Base-by-base conservation (phyloP, 2,797 vertebrate species). In the Mormyrus hasselquistii region DNA sequence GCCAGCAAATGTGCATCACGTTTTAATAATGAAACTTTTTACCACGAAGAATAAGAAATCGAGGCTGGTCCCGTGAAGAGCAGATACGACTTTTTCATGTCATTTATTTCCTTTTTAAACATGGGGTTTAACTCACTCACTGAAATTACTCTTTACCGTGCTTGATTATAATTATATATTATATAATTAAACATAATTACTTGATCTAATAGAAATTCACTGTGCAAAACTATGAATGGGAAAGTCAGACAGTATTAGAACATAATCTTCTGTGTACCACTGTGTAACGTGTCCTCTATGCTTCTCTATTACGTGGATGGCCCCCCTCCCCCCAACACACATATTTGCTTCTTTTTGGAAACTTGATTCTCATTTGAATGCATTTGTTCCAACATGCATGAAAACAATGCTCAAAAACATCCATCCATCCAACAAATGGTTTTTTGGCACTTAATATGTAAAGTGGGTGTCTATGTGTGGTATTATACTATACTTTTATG, bases 111-210 rank as follows among this genome's bases (percentile, higher is more conserved):
- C 44, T 52, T 85, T 85, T 85, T 85, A 85, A 85, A 49, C 49
- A 85, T 52, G 82, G 82, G 82, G n/a, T 85, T 85, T 52, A 49
- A 29, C n/a, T 85, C 82, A 85, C 82, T 52, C 49, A 50, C 44
- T 29, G 82, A 85, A 85, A 85, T 52, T 49, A 85, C 44, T 85
- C 82, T 85, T 85, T 52, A 85, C 82, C n/a, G 47, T 29, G 82
- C n/a, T 85, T 85, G 82, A 85, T 85, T 85, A 52, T 85, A 85
- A 85, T 85, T 85, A 85, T 85, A 85, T 85, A 52, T 85, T 85
- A 52, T 85, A 85, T 85, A 49, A 85, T 85, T 85, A 85, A 52
- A 85, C 82, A 85, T 85, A 85, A 85, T 85, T 85, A 85, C 82
- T 49, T 52, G 82, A 84, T 84, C 47, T 50, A 84, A 47, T 50